Base-by-base conservation (phyloP, 2,113 vertebrate genomes). In the Triplophysa rosa region DNA sequence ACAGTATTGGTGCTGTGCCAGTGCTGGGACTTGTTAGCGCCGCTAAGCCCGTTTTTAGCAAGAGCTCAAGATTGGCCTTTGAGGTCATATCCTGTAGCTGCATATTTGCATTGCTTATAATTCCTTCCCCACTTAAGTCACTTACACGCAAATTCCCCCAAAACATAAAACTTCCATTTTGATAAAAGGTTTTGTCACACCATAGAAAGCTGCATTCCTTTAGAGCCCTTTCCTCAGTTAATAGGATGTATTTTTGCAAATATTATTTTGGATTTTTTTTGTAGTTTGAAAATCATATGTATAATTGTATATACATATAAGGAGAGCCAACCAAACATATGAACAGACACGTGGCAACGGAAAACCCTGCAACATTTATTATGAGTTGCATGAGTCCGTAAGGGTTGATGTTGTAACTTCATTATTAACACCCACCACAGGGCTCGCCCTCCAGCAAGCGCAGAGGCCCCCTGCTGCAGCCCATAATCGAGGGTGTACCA, bases 381-480 rank as follows among this genome's bases (percentile, higher is more conserved):
- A 59, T 11, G 21, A 17, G 77, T 23, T 29, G 40, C 58, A 24
- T 69, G 59, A n/a, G 33, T 37, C 33, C 33, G 33, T 37, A 37
- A 37, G 47, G 23, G 56, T 37, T 82, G 64, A n/a, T 68, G 86
- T 73, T 78, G 82, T 96, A 96, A 95, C 92, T 74, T 93, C 73
- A 93, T 93, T 95, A 89, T 96, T 86, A 90, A 93, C 90, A 81
- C 90, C 92, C 93, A 89, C 91, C 89, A 87, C 96, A 99, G 98
- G 97, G 97, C 65, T 99, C 98, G 87, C 98, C 98, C 87, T 98
- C 98, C 93, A 98, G 95, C 96, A 99, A 98, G 93, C 94, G 96
- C 92, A 94, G 98, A 96, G 96, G 97, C 82, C 98, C 94, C 89
- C 95, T 96, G 91, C 95, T 99, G 90, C 96, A 98, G 93, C 98